Evolutionary conservation across 2,888 invertebrate species (phyloP).

Genomic region (Lamellibrachia satsuma): DNA sequence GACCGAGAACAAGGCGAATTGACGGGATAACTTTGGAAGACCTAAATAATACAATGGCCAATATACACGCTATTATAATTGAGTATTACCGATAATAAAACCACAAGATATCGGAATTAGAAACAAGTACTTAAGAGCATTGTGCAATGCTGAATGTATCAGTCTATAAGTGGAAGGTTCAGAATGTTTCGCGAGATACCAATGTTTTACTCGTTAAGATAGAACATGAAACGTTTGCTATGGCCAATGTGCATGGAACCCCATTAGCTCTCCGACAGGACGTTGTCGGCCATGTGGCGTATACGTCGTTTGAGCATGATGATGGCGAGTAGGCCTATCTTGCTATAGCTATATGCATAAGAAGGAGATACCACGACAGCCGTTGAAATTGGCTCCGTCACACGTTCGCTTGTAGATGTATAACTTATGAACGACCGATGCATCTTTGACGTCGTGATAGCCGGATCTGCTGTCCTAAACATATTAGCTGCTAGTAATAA

Average conservation of each 20-base stretch:
- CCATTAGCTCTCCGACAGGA: not conserved
- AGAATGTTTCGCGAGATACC: not conserved
- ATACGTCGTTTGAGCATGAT: too few species aligned
- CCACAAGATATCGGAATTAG: not conserved
- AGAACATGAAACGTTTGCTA: not conserved
- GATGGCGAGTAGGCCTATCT: too few species aligned
- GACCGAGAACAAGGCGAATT: not conserved
- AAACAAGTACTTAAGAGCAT: not conserved
- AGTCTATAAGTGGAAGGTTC: not conserved
- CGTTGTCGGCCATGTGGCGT: not conserved
- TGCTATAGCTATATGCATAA: too few species aligned
- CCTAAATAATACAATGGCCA: not conserved
- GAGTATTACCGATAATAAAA: not conserved
- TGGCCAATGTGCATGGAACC: not conserved
- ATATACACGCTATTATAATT: not conserved
- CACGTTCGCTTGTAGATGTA: too few species aligned
- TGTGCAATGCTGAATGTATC: not conserved
- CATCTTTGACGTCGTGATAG: too few species aligned
- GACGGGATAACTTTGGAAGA: not conserved
- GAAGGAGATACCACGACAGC: too few species aligned
- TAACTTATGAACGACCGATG: too few species aligned
- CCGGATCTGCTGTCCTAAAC: too few species aligned
- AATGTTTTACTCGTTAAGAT: not conserved
- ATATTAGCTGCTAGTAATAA: too few species aligned
- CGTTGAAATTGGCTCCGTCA: too few species aligned